Conservation (phyloP, 2,888 invertebrate genomes). For the Suillia variegata region DNA sequence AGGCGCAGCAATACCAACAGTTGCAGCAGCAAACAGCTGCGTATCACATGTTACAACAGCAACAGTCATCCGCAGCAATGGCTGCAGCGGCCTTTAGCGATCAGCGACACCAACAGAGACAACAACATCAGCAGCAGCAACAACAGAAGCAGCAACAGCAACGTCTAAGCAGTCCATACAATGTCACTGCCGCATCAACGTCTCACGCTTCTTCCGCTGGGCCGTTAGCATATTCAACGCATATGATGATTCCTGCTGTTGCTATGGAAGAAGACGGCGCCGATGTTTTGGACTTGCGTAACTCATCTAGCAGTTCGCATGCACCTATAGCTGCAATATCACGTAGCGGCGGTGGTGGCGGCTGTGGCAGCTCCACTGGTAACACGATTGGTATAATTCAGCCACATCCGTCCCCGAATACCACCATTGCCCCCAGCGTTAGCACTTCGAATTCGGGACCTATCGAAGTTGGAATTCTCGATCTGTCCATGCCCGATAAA, state of each 20-base stretch:
- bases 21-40: constrained; percentile 45
- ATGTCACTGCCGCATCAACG: constrained; percentile 15
- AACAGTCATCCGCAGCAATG: constrained; percentile 39
- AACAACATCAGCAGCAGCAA: constrained; percentile 40
- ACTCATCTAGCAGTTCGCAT: constrained; percentile 37
- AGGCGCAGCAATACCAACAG: constrained; percentile 43
- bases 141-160: constrained; percentile 31
- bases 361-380: neutral
- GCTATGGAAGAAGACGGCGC: constrained; percentile 48
- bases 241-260: no score
- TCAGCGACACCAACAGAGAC: constrained; percentile 34
- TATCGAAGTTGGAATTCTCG: constrained; percentile 85
- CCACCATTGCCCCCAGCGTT: constrained; percentile 28
- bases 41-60: constrained; percentile 47
- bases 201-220: neutral
- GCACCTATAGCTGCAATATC: constrained; percentile 26
- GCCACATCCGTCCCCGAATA: constrained; percentile 29
- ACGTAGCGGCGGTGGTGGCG: constrained; percentile 12
- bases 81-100: constrained; percentile 47
- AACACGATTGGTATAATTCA: constrained; percentile 29
- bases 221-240: constrained; percentile 5
- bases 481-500: constrained; percentile 91
- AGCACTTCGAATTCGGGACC: no score
- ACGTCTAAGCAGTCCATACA: constrained; percentile 13
- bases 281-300: constrained; percentile 60